Percentiles rank a stretch among this genome's conserved stretches.
These are phyloP conservation scores for Anguilla obscura DNA, from an alignment of 2,797 vertebrate genomes.

Conservation along the genomic window DNA sequence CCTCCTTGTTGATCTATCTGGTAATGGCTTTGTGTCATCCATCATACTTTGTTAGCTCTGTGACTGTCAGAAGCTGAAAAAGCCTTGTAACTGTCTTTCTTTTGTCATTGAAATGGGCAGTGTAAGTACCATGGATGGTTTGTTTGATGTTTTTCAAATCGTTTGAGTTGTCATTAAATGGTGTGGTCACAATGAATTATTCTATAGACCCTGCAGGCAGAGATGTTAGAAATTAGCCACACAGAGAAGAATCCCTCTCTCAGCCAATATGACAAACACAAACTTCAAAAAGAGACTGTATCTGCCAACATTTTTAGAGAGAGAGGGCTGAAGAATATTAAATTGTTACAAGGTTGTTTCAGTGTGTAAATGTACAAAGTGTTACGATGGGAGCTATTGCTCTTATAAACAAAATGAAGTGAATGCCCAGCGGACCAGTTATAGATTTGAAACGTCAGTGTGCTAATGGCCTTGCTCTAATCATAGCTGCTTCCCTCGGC, in stretches of 20 bases:
- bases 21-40: background rate
- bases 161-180: background rate
- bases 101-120: background rate
- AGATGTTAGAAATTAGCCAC: constrained; percentile 13
- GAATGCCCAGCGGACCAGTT: background rate
- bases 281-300: constrained; percentile 21
- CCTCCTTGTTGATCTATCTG: background rate
- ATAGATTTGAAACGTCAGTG: background rate
- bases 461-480: background rate
- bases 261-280: constrained; percentile 12
- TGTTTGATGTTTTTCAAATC: background rate
- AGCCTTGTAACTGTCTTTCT: background rate
- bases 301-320: background rate
- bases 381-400: background rate
- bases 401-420: constrained; percentile 38
- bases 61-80: background rate
- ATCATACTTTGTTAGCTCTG: background rate
- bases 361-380: background rate
- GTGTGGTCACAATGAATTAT: background rate
- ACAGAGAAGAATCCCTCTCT: background rate
- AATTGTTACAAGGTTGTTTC: background rate
- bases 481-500: background rate
- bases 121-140: background rate
- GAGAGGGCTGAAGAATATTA: background rate
- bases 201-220: background rate